Base-by-base conservation (phyloP, 2,888 invertebrate genomes). In the Blera fallax region DNA sequence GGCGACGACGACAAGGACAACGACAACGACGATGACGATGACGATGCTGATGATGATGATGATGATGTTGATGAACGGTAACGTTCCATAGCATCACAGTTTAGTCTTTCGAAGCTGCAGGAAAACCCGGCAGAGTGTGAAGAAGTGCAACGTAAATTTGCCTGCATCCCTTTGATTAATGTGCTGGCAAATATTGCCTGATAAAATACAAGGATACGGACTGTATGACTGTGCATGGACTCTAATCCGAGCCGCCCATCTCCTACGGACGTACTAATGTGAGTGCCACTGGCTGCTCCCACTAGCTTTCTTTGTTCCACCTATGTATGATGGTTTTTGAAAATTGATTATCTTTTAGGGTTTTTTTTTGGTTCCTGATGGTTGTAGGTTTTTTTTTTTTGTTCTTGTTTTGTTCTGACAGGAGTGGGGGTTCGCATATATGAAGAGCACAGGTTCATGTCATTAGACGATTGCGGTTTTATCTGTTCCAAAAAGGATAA, bases 161-260 rank as follows among this genome's bases (percentile, higher is more conserved):
- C 87, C 88, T 88, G 88, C 88, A 88, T 88, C 87, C 82, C 87
- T 88, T 88, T 88, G 88, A 88, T 88, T 88, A 88, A 88, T 88
- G 88, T 88, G 87, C 88, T 88, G 88, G 88, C 88, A 88, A 88
- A 88, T 88, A 88, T 88, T 88, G 87, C 87, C 87, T 88, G 88
- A 87, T 88, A 88, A 88, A 88, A 85, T 54, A 83, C 67, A 77
- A 77, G 76, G 76, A 81, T 77, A 72, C 81, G 76, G 76, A 45
- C 34, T 54, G 52, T 32, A 27, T 60, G 45, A 43, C 58, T 65
- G 43, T 65, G 56, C 69, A 65, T 48, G 65, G 58, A 73, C 60
- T 60, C 77, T 81, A 81, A 77, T 85, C 81, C 60, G 10, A 72
- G 21, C 40, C 80, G 3, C 8, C 40, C 40, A 29, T 6, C 50